These are phyloP conservation scores for Drosophila limbata DNA, from an alignment of 2,888 invertebrate species.

Conservation along the genomic window DNA sequence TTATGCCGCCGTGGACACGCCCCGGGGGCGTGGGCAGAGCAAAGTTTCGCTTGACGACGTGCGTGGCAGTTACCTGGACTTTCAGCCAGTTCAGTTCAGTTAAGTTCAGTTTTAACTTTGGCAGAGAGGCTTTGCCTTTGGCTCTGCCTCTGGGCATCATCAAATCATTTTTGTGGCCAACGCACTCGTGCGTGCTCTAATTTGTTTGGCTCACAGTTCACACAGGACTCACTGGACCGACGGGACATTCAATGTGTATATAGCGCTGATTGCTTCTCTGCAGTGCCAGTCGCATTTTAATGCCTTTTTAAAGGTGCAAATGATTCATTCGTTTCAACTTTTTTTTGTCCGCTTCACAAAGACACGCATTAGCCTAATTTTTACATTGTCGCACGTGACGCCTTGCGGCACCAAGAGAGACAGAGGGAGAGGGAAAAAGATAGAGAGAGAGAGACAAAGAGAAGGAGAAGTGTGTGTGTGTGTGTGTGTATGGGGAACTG, in stretches of 20 bases:
- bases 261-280: conserved; percentile 54
- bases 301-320: conserved; percentile 75
- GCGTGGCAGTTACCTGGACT: conserved; percentile 37
- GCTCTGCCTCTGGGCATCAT: conserved; percentile 35
- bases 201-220: conserved; percentile 55
- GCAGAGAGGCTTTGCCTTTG: background rate
- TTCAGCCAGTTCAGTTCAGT: background rate
- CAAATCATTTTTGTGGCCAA: conserved; percentile 72
- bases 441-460: background rate
- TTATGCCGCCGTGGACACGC: conserved; percentile 54
- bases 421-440: no score
- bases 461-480: background rate
- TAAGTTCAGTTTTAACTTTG: no score
- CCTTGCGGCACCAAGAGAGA: background rate
- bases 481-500: background rate
- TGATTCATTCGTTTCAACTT: conserved; percentile 45
- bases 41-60: conserved; percentile 45
- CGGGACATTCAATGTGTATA: conserved; percentile 14
- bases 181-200: conserved; percentile 75
- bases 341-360: conserved; percentile 30
- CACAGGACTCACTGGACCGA: conserved; percentile 9
- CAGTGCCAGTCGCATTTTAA: conserved; percentile 55
- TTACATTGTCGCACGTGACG: conserved; percentile 48
- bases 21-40: conserved; percentile 4
- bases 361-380: conserved; percentile 57